Evolutionary conservation across 2,888 invertebrate species (phyloP), one percentile per base, ranked within the genome.

Genomic region (Stictocephala bisonia): DNA sequence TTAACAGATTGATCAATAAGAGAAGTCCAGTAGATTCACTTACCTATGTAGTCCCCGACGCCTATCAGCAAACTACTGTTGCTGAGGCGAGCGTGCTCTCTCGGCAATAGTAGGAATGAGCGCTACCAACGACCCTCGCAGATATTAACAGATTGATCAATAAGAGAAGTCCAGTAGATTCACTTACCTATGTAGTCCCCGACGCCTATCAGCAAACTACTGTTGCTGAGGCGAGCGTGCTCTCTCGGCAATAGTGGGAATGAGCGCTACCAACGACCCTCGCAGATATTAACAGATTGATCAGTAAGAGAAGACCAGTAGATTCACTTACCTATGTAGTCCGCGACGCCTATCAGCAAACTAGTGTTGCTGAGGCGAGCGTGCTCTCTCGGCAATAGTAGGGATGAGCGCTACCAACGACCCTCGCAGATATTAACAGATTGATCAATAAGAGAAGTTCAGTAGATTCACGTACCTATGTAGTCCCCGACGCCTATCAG

Each of bases 251-350:
- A n/a, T n/a, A n/a, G n/a, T n/a, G n/a, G n/a, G n/a, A n/a, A n/a
- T n/a, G n/a, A n/a, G n/a, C n/a, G n/a, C n/a, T n/a, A n/a, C n/a
- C n/a, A n/a, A n/a, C n/a, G n/a, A n/a, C n/a, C n/a, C n/a, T n/a
- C n/a, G n/a, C n/a, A n/a, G n/a, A n/a, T n/a, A n/a, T n/a, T n/a
- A n/a, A n/a, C n/a, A n/a, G n/a, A n/a, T n/a, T n/a, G n/a, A n/a
- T n/a, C n/a, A n/a, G n/a, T n/a, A n/a, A n/a, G n/a, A n/a, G n/a
- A n/a, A n/a, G n/a, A n/a, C n/a, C n/a, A n/a, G n/a, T n/a, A n/a
- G n/a, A n/a, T n/a, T n/a, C n/a, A n/a, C n/a, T 53, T 27, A 4
- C 53, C 53, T 6, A 53, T 53, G 53, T 53, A 53, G n/a, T n/a
- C n/a, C n/a, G n/a, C n/a, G n/a, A n/a, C n/a, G 3, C 53, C 53